Percentiles rank a stretch among this genome's conserved stretches.
Evolutionary conservation across 2,113 vertebrate species (phyloP).

Genomic region (Condylura cristata): DNA sequence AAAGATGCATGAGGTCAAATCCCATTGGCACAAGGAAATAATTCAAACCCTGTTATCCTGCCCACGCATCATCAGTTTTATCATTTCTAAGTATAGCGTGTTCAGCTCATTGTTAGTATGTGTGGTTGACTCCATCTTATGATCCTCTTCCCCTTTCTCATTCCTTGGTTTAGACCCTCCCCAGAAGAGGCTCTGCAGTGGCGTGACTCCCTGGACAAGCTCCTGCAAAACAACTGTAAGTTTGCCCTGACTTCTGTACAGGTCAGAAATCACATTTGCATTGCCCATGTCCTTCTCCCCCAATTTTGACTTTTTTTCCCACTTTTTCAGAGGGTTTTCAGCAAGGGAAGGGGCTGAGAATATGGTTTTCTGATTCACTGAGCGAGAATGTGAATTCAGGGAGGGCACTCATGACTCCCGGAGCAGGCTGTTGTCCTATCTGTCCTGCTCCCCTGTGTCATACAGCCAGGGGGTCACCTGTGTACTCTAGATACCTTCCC

Average conservation of each 20-base stretch:
- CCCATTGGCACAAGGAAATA: neutral
- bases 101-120: accelerated
- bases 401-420: no score
- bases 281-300: neutral
- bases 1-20: neutral
- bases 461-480: neutral
- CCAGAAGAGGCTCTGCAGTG: conserved; percentile 92
- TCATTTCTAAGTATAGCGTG: neutral
- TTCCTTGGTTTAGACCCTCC: conserved; percentile 86
- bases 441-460: neutral
- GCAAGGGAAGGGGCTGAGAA: neutral
- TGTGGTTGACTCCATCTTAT: neutral
- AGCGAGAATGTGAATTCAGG: neutral
- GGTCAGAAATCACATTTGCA: neutral
- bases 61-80: neutral
- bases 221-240: conserved; percentile 94
- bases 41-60: no score
- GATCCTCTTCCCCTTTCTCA: neutral
- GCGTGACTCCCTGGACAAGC: conserved; percentile 93
- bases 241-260: neutral
- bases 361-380: neutral
- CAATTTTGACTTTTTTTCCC: neutral
- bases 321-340: neutral
- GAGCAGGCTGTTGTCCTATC: neutral
- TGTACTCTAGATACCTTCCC: neutral